These are phyloP conservation scores for Dendrocopos noguchii DNA, from an alignment of 2,113 vertebrate species.

Conservation along the genomic window DNA sequence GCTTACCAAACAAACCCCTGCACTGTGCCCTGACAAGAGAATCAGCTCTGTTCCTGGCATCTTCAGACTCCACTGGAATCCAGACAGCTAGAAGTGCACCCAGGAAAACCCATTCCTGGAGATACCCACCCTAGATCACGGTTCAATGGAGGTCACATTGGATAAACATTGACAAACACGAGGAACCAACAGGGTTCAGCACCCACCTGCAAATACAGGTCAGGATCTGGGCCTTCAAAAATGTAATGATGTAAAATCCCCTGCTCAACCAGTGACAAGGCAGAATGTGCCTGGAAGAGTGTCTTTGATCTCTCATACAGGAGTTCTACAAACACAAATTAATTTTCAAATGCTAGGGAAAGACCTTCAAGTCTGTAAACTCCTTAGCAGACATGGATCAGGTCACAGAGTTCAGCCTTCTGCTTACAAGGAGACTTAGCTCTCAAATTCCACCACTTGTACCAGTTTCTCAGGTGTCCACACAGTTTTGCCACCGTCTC, in stretches of 20 bases:
- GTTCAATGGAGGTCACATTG: neutral
- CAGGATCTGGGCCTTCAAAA: neutral
- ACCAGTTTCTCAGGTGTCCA: neutral
- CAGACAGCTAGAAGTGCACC: neutral
- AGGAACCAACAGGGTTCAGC: neutral
- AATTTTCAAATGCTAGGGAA: neutral
- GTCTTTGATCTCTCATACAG: rapidly evolving
- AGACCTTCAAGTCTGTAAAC: neutral
- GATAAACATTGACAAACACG: neutral
- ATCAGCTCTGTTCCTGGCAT: neutral
- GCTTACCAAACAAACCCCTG: neutral
- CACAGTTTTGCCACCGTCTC: neutral
- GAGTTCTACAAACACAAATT: neutral
- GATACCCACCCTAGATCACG: neutral
- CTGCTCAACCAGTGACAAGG: neutral
- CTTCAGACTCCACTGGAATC: neutral
- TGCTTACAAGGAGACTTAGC: neutral
- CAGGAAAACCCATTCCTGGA: neutral
- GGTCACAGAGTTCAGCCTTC: neutral
- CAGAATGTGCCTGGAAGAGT: neutral
- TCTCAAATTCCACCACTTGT: neutral
- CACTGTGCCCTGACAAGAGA: neutral
- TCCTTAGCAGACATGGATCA: neutral
- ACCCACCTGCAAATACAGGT: neutral
- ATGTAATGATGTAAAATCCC: neutral